These are phyloP conservation scores for Drosophila atripex DNA, from an alignment of 2,888 invertebrate genomes.

Conservation along the genomic window DNA sequence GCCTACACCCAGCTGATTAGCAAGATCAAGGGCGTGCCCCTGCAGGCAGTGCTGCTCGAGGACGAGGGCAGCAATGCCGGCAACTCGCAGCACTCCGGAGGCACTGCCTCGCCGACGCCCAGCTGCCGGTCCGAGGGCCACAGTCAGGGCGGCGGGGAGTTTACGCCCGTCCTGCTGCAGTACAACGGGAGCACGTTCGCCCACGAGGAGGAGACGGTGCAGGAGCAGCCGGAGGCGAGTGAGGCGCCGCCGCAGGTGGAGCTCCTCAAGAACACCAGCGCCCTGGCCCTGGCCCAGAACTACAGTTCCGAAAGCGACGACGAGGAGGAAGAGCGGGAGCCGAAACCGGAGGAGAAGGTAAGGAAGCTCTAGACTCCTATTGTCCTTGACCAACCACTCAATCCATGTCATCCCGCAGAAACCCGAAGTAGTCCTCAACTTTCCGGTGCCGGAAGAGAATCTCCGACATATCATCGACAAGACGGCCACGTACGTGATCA, in stretches of 20 bases:
- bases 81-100: conserved; percentile 62
- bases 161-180: conserved; percentile 81
- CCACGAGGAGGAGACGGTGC: conserved; percentile 47
- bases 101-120: conserved; percentile 66
- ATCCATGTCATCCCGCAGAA: neutral
- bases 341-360: conserved; percentile 9
- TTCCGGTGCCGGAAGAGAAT: conserved; percentile 90
- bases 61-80: conserved; percentile 57
- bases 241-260: conserved; percentile 73
- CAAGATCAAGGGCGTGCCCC: conserved; percentile 90
- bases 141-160: conserved; percentile 58
- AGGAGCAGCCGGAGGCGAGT: conserved; percentile 47
- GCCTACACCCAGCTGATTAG: conserved; percentile 94
- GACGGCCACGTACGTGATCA: conserved; percentile 97
- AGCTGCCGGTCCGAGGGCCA: conserved; percentile 59
- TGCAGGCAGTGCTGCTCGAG: conserved; percentile 76
- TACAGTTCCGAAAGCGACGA: conserved; percentile 85
- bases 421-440: conserved; percentile 70
- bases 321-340: conserved; percentile 83
- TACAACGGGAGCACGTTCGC: conserved; percentile 80
- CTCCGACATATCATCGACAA: conserved; percentile 95
- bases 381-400: no score
- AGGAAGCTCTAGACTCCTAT: neutral
- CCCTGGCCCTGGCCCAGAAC: conserved; percentile 85
- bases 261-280: conserved; percentile 81